Conservation (phyloP, 35 echinoderm and acorn worm species). For the Heliocidaris erythrogramma region DNA sequence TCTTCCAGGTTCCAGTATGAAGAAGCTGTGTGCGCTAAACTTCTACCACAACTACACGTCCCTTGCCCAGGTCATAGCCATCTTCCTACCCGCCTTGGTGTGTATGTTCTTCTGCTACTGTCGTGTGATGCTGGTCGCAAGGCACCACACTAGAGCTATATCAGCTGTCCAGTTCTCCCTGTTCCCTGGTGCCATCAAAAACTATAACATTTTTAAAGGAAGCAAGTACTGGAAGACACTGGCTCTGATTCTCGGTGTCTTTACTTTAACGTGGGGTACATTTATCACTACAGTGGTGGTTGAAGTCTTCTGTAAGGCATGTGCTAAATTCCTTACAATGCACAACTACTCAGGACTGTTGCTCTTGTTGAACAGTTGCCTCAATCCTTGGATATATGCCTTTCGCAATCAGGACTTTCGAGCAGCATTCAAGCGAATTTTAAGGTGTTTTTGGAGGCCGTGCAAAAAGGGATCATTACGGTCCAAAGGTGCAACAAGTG, state of each 20-base stretch:
- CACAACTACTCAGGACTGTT: slow-evolving; percentile 73
- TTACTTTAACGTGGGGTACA: slow-evolving; percentile 75
- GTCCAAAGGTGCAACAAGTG: slow-evolving; percentile 6
- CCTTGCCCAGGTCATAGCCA: slow-evolving; percentile 66
- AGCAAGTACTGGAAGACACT: slow-evolving; percentile 91
- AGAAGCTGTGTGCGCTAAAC: slow-evolving; percentile 39
- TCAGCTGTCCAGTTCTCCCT: slow-evolving; percentile 87
- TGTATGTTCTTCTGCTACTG: slow-evolving; percentile 87
- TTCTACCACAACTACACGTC: slow-evolving; percentile 60
- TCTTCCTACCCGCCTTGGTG: slow-evolving; percentile 73
- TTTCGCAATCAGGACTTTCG: slow-evolving; percentile 89
- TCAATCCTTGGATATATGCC: slow-evolving; percentile 93
- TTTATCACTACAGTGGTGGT: slow-evolving; percentile 61
- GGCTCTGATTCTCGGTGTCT: slow-evolving; percentile 82
- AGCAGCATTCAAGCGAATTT: slow-evolving; percentile 74
- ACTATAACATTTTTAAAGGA: slow-evolving; percentile 88
- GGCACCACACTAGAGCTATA: slow-evolving; percentile 93
- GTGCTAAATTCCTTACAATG: slow-evolving; percentile 14
- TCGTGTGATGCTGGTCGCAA: slow-evolving; percentile 87
- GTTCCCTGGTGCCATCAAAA: slow-evolving; percentile 76
- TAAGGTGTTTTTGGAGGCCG: slow-evolving; percentile 21
- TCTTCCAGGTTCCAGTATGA: neutral
- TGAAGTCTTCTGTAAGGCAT: slow-evolving; percentile 63
- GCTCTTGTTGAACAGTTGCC: slow-evolving; percentile 66
- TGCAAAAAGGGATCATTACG: slow-evolving; percentile 44